Evolutionary conservation across 2,888 invertebrate genomes (phyloP), one percentile per base, ranked within the genome.

Genomic region (Watsonalla cultraria): DNA sequence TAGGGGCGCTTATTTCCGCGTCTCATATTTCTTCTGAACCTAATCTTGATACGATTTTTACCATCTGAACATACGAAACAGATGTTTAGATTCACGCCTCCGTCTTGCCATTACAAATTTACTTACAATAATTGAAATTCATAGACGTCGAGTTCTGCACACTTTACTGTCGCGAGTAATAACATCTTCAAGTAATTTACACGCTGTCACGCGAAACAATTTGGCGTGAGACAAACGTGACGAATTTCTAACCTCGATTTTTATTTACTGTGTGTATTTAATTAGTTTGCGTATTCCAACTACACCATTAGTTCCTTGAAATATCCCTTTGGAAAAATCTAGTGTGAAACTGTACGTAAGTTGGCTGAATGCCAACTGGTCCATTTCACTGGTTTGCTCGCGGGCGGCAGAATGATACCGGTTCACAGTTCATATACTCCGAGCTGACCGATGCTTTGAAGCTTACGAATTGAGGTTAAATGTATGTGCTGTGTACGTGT

Each of bases 381-480:
- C 79, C 84, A 83, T 86, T 86, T 88, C 84, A 81, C 72, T 78
- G 78, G 67, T 76, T 74, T 69, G 62, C 66, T 69, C 55, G 77
- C 74, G 73, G 71, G 78, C 74, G 76, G 70, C 66, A 76, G 76
- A 82, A 80, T 82, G 84, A 85, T 87, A 80, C 80, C 80, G 72
- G 85, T 86, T 85, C 85, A 84, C 83, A 84, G 84, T 83, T 86
- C 86, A 80, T 84, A 78, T 84, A 78, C 76, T 74, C 76, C 74
- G 74, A 70, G 70, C 80, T 81, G 83, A 80, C 81, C 78, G 76
- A 78, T 77, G 80, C 85, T 86, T 85, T 84, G 82, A 85, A 78
- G 82, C 83, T 74, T 73, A 71, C 74, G 72, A 78, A 86, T 84
- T 76, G 81, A 82, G 85, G 83, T 84, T 86, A 84, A 80, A 82